Percentiles rank a stretch among this genome's conserved stretches.
These are phyloP conservation scores for Drosophila multiciliata DNA, from an alignment of 2,888 invertebrate genomes.

Conservation along the genomic window DNA sequence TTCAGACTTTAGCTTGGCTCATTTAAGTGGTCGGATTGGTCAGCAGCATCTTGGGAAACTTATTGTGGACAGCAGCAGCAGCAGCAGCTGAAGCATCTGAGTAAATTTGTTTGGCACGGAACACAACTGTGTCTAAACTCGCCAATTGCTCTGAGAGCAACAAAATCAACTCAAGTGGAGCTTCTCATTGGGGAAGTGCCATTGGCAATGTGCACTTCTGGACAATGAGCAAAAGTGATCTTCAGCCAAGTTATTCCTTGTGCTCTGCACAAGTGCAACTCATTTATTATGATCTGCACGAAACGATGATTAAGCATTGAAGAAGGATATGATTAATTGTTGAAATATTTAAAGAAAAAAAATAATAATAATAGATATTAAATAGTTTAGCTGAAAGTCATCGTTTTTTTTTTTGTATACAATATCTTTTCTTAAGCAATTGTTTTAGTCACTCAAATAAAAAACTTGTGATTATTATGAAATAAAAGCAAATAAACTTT, in stretches of 20 bases:
- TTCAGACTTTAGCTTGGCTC: conserved; percentile 14
- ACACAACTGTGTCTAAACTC: conserved; percentile 42
- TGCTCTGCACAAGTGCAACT: conserved; percentile 33
- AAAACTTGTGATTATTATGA: not conserved
- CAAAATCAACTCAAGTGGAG: conserved; percentile 14
- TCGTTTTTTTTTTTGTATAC: not conserved
- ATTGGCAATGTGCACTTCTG: conserved; percentile 24
- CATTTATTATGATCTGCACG: conserved; percentile 30
- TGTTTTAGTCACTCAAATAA: not conserved
- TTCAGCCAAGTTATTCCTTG: conserved; percentile 29
- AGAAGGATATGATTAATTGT: not conserved
- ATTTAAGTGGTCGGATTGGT: conserved; percentile 56
- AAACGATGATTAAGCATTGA: conserved; percentile 7
- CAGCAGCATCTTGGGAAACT: conserved; percentile 59
- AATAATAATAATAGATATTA: not conserved
- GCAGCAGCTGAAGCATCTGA: conserved; percentile 8
- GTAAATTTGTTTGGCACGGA: conserved; percentile 48
- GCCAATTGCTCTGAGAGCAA: conserved; percentile 26
- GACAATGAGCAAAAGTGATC: conserved; percentile 37
- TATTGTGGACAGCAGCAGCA: conserved; percentile 22
- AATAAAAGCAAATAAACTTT: not conserved
- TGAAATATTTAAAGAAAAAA: not conserved
- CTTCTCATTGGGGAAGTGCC: conserved; percentile 19
- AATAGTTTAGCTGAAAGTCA: not conserved
- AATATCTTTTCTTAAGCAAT: not conserved